Base-by-base conservation (phyloP, 2,797 vertebrate genomes). In the Microctenopoma lineatum region DNA sequence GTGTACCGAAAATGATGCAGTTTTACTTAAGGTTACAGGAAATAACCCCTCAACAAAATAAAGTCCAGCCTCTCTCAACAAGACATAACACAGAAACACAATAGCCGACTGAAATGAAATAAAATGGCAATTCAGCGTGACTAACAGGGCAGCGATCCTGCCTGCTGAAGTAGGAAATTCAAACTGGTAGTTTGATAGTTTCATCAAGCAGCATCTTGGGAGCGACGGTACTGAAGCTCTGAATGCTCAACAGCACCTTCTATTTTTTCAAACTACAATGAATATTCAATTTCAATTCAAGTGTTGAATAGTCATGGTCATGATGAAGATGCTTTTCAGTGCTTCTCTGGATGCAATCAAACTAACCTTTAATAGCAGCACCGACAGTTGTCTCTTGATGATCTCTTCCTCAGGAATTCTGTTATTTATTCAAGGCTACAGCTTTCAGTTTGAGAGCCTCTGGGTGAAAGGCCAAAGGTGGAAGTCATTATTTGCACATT, bases 361-460 rank as follows among this genome's bases (percentile, higher is more conserved):
- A 65, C 32, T 55, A 59, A 65, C 26, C 36, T 64, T 11, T 34
- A 73, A 77, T 55, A 48, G 16, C 81, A 51, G 39, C 63, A 16
- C 11, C 39, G 42, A 26, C 53, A 16, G 42, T 34, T 2, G 32
- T 34, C 32, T 34, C 32, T 73, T 63, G 7, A 16, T 57, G 52
- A 70, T 59, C 58, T 42, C 71, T 18, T 76, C 39, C 50, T 46
- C 47, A 32, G 15, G 25, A 57, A 54, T 46, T 34, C 52, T 70
- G n/a, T 61, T 74, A 29, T 79, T 46, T 59, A 64, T 45, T 81
- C 67, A 82, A 77, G 70, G 52, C 51, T 74, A 6, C 32, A 46
- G 38, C 2, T 3, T 25, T 72, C 12, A 53, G 38, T 55, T 63
- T 14, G 26, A 71, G 55, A 57, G 16, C 61, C 53, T 58, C 4